Evolutionary conservation across 2,113 vertebrate genomes (phyloP).

Genomic region (Pteronura brasiliensis): DNA sequence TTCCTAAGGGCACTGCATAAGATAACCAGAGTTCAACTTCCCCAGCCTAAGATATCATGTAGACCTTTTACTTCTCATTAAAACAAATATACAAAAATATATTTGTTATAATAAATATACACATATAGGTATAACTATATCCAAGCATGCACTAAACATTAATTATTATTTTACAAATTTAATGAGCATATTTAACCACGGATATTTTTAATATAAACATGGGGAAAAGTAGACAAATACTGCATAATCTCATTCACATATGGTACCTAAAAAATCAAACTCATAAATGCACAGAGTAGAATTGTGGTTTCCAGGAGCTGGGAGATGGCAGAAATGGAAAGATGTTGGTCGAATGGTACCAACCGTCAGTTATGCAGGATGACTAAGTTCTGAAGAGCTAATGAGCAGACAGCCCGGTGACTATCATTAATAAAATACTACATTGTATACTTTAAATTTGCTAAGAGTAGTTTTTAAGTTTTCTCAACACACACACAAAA

Average conservation of each 20-base stretch:
- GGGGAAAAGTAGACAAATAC: background rate
- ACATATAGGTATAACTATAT: background rate
- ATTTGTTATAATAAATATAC: no score
- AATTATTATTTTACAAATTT: slow-evolving; percentile 16
- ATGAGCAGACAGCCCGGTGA: background rate
- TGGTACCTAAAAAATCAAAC: background rate
- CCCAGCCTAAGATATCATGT: background rate
- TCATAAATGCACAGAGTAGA: background rate
- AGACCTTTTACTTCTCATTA: background rate
- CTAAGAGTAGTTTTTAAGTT: background rate
- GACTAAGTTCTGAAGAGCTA: background rate
- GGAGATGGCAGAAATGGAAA: background rate
- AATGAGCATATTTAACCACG: background rate
- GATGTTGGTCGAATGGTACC: background rate
- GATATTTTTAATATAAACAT: background rate
- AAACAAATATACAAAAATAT: background rate
- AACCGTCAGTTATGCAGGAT: background rate
- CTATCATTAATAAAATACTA: background rate
- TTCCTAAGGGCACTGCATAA: background rate
- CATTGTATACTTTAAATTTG: background rate
- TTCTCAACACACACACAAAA: background rate
- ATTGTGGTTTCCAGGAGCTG: background rate
- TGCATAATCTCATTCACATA: background rate
- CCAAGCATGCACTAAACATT: background rate
- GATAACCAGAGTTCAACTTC: background rate